Percentiles rank a stretch among this genome's conserved stretches.
These are phyloP conservation scores for Sicus ferrugineus DNA, from an alignment of 2,888 invertebrate species.

Conservation along the genomic window DNA sequence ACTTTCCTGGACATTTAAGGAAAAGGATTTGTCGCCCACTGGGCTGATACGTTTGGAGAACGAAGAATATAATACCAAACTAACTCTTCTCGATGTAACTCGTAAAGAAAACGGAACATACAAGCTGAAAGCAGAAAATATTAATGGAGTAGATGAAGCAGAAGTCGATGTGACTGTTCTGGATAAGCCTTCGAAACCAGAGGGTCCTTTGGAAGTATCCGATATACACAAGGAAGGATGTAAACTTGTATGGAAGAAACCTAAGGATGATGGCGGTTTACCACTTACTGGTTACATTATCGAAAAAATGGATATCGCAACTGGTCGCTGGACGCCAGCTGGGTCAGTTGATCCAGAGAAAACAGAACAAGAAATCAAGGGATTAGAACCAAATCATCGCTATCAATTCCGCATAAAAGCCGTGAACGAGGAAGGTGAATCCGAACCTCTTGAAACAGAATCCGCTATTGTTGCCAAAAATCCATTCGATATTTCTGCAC, in stretches of 20 bases:
- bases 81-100: conserved; percentile 80
- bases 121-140: conserved; percentile 90
- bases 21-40: conserved; percentile 72
- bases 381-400: conserved; percentile 92
- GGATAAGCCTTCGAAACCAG: conserved; percentile 69
- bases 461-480: conserved; percentile 93
- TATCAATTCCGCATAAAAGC: conserved; percentile 99
- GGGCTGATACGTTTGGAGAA: conserved; percentile 81
- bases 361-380: conserved; percentile 80
- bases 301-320: conserved; percentile 92
- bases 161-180: conserved; percentile 89
- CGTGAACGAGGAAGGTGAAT: conserved; percentile 95
- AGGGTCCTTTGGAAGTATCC: conserved; percentile 89
- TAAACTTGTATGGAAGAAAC: conserved; percentile 92
- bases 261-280: conserved; percentile 94
- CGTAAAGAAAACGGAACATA: conserved; percentile 91
- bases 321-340: conserved; percentile 89
- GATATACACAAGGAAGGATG: conserved; percentile 94
- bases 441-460: conserved; percentile 92
- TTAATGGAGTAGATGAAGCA: conserved; percentile 92
- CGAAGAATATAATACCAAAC: conserved; percentile 90
- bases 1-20: conserved; percentile 74
- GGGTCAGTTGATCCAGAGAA: conserved; percentile 83
- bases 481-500: conserved; percentile 89
- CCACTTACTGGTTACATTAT: conserved; percentile 90